Percentiles rank a stretch among this genome's conserved stretches.
These are phyloP conservation scores for Pterostichus madidus DNA, from an alignment of 2,888 invertebrate species.

Conservation along the genomic window DNA sequence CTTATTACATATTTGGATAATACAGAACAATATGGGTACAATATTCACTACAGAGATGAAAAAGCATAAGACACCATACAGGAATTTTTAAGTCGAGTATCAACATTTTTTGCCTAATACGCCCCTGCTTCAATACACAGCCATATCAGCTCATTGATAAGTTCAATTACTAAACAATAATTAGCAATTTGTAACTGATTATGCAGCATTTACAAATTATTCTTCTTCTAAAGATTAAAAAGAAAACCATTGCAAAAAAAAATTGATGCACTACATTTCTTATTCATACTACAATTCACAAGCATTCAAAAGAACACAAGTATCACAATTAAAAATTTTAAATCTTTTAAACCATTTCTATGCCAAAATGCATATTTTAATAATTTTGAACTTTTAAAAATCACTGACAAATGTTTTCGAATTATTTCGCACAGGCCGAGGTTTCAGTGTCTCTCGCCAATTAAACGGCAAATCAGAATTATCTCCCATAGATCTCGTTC, in stretches of 20 bases:
- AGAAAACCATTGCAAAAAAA: slow-evolving; percentile 27
- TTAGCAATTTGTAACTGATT: slow-evolving; percentile 2
- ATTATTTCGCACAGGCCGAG: slow-evolving; percentile 6
- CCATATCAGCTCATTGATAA: slow-evolving; percentile 31
- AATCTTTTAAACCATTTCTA: slow-evolving; percentile 17
- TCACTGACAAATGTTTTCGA: slow-evolving; percentile 50
- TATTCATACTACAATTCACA: slow-evolving; percentile 29
- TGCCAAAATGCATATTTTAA: not conserved
- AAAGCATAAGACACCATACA: slow-evolving; percentile 15
- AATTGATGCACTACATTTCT: slow-evolving; percentile 35
- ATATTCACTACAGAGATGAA: slow-evolving; percentile 22
- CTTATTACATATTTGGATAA: slow-evolving; percentile 17
- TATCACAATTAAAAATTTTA: slow-evolving; percentile 35
- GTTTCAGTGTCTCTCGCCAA: slow-evolving; percentile 67
- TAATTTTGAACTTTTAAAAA: slow-evolving; percentile 45
- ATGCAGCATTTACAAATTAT: not conserved
- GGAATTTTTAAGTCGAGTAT: slow-evolving; percentile 6
- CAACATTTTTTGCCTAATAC: not conserved
- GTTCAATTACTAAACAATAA: slow-evolving; percentile 10
- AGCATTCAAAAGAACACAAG: slow-evolving; percentile 35
- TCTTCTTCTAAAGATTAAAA: not conserved
- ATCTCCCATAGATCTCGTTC: slow-evolving; percentile 81
- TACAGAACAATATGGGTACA: slow-evolving; percentile 16
- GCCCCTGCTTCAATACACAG: not conserved
- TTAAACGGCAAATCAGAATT: slow-evolving; percentile 72